Conservation (phyloP, 2,888 invertebrate genomes). For the Cylloceria caligata region DNA sequence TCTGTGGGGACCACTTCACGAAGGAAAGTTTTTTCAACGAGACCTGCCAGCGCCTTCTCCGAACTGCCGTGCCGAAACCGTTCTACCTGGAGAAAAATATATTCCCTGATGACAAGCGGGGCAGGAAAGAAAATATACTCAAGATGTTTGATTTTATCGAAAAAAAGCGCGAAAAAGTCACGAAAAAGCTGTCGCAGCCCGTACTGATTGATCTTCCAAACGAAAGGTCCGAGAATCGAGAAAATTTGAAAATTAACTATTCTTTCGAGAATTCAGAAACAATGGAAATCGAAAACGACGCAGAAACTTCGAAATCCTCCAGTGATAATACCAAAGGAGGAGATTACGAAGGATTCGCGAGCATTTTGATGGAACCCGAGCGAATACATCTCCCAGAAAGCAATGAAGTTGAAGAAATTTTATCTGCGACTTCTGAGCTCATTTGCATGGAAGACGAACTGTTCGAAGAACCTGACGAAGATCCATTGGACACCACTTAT, state of each 20-base stretch:
- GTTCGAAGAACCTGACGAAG: background rate
- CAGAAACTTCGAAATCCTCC: background rate
- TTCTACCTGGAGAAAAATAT: conserved; percentile 26
- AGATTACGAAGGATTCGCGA: background rate
- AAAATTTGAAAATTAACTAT: conserved; percentile 19
- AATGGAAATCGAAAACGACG: background rate
- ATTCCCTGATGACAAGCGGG: background rate
- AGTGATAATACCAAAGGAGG: background rate
- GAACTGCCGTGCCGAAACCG: conserved; percentile 37
- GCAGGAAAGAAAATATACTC: background rate
- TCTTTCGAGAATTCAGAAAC: conserved; percentile 10
- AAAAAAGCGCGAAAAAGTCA: background rate
- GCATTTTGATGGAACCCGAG: conserved; percentile 9
- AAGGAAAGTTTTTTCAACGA: conserved; percentile 40
- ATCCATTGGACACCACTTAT: background rate
- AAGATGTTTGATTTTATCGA: conserved; percentile 16
- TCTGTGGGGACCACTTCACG: conserved; percentile 49
- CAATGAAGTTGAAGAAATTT: background rate
- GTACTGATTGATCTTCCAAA: conserved; percentile 10
- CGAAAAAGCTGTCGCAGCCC: background rate
- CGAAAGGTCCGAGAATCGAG: background rate
- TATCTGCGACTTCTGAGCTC: background rate
- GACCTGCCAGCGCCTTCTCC: conserved; percentile 39
- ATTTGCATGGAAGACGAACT: background rate
- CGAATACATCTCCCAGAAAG: background rate